Conservation (phyloP, 2,113 vertebrate genomes). For the Crotalus tigris region DNA sequence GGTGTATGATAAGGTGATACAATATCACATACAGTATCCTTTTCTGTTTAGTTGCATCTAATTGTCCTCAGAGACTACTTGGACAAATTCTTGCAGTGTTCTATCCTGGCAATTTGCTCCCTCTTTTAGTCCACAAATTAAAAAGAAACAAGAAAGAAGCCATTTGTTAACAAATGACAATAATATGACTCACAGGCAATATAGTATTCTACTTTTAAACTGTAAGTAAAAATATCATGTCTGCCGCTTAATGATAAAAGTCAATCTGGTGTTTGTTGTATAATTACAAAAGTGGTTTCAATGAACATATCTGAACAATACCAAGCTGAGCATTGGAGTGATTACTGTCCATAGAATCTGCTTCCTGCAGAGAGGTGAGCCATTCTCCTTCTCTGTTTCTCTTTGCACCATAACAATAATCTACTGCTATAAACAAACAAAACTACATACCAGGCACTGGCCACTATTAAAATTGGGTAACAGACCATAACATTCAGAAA, state of each 20-base stretch:
- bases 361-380: background rate
- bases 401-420: background rate
- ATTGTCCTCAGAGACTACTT: background rate
- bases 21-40: background rate
- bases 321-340: background rate
- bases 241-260: background rate
- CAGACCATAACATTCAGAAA: conserved; percentile 59
- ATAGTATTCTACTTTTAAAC: background rate
- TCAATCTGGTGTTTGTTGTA: background rate
- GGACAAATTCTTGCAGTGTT: background rate
- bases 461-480: conserved; percentile 57
- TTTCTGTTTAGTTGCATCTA: background rate
- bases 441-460: background rate
- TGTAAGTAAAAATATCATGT: background rate
- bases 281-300: background rate
- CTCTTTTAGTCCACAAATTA: background rate
- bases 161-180: background rate
- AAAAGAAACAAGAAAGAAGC: background rate
- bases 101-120: background rate
- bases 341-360: background rate
- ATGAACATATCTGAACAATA: background rate
- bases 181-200: fast-evolving
- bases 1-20: background rate
- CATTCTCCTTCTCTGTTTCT: background rate
- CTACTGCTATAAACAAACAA: conserved; percentile 15